These are phyloP conservation scores for Vollenhovia emeryi DNA, from an alignment of 1,140 invertebrate genomes.

Conservation along the genomic window DNA sequence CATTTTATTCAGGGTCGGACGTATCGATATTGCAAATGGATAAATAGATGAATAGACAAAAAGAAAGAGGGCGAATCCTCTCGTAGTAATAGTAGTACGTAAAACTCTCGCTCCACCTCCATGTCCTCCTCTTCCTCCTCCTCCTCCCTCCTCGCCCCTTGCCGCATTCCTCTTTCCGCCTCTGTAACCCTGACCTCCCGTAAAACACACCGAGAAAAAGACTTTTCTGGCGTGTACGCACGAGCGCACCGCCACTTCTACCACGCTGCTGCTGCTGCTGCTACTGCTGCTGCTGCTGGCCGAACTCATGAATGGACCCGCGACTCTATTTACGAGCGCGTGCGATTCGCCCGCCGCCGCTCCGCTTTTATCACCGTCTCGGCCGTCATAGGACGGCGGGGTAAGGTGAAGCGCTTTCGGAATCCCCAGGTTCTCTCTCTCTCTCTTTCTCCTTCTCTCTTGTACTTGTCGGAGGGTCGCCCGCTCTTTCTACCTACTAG, in stretches of 20 bases:
- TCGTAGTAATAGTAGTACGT: constrained; percentile 58
- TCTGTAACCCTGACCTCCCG: constrained; percentile 83
- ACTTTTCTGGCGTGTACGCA: constrained; percentile 81
- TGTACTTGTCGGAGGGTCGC: neutral
- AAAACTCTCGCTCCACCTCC: constrained; percentile 64
- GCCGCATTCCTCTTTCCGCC: constrained; percentile 74
- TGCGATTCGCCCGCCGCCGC: constrained; percentile 71
- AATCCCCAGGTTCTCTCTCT: constrained; percentile 16
- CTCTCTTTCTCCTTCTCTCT: neutral
- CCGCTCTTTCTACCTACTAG: neutral
- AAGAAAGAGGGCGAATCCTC: constrained; percentile 6
- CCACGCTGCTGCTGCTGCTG: constrained; percentile 47
- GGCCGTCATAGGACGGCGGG: constrained; percentile 13
- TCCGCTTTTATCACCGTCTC: constrained; percentile 76
- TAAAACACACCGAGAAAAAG: constrained; percentile 82
- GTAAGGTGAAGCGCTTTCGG: constrained; percentile 48
- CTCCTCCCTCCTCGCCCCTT: neutral
- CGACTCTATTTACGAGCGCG: constrained; percentile 80
- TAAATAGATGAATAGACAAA: constrained; percentile 1
- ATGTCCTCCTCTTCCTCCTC: constrained; percentile 14
- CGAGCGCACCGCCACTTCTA: constrained; percentile 72
- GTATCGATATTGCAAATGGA: neutral
- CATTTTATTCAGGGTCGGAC: neutral
- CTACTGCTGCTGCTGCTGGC: constrained; percentile 62
- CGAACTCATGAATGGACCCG: constrained; percentile 82